Conservation (phyloP, 2,888 invertebrate species). For the Melangyna quadrimaculata region DNA sequence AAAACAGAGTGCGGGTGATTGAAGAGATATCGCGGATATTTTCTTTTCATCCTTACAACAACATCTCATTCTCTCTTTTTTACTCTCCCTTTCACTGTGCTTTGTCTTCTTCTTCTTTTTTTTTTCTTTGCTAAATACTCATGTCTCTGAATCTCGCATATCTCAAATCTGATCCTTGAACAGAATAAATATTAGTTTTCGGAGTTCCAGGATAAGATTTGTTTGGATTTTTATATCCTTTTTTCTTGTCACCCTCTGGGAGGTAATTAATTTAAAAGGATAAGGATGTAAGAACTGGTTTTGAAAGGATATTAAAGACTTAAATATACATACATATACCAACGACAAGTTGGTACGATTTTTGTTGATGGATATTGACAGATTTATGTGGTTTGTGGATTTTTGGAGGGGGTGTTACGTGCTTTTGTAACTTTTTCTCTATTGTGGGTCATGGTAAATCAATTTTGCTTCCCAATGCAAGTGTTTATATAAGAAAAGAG, state of each 20-base stretch:
- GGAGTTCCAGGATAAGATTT: conserved; percentile 22
- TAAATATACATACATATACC: too few species aligned
- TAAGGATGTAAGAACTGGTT: conserved; percentile 14
- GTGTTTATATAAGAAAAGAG: neutral
- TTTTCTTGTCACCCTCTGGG: neutral
- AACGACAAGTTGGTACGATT: neutral
- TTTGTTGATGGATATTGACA: neutral
- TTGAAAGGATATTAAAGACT: conserved; percentile 14
- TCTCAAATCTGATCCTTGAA: conserved; percentile 37
- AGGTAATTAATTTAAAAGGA: conserved; percentile 63
- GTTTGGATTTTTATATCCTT: conserved; percentile 19
- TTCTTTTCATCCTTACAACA: neutral
- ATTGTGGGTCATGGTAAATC: neutral
- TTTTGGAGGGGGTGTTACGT: neutral
- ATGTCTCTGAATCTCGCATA: conserved; percentile 9
- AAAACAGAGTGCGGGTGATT: neutral
- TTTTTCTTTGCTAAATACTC: neutral
- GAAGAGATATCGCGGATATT: conserved; percentile 38
- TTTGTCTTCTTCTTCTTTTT: neutral
- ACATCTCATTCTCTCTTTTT: neutral
- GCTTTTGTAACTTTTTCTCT: neutral
- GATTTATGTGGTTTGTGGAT: neutral
- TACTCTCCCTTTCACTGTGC: conserved; percentile 22
- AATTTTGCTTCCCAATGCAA: neutral
- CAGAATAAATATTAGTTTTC: conserved; percentile 54